Base-by-base conservation (phyloP, 2,113 vertebrate genomes). In the Dissostichus mawsoni region DNA sequence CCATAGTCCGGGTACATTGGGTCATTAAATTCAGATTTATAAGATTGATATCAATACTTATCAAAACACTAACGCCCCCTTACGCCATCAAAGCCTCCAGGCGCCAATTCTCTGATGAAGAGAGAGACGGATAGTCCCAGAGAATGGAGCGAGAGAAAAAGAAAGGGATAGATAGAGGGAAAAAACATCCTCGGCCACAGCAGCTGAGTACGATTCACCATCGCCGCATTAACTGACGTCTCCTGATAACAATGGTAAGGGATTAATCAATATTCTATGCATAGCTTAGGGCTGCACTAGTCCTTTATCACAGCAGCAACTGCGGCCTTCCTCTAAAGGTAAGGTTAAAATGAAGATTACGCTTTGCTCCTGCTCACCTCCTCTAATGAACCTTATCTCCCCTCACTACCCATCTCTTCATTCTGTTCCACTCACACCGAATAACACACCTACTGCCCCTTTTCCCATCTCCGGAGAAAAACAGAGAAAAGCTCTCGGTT, bases 281-380 rank as follows among this genome's bases (percentile, higher is more conserved):
- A 66, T 89, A 75, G 73, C 74, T 74, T 20, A 45, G 82, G 78
- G 86, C 77, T 51, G 70, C 83, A 65, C 87, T 70, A 70, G 86
- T 88, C 83, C 87, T 91, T 93, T 92, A 92, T 90, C 92, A 82
- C 88, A 67, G 80, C 83, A 64, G 76, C 87, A 73, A 87, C 87
- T 83, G 78, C 59, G 69, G 88, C 82, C 85, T 92, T 88, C 83
- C 83, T 82, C 87, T 84, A 91, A 90, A 91, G 88, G 90, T 91
- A 92, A 94, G 91, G 93, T 95, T 94, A 95, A 94, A 94, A 94
- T 87, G 87, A 88, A 95, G 94, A 94, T 95, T 93, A 92, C 16
- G 74, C 88, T 92, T 88, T 90, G 86, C 89, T 93, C 90, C 83
- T 17, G 75, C 73, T 63, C 85, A 87, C 85, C 82, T 89, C 84